Percentiles rank a stretch among this genome's conserved stretches.
Conservation (phyloP, 2,113 vertebrate genomes). For the Alexandromys fortis region DNA sequence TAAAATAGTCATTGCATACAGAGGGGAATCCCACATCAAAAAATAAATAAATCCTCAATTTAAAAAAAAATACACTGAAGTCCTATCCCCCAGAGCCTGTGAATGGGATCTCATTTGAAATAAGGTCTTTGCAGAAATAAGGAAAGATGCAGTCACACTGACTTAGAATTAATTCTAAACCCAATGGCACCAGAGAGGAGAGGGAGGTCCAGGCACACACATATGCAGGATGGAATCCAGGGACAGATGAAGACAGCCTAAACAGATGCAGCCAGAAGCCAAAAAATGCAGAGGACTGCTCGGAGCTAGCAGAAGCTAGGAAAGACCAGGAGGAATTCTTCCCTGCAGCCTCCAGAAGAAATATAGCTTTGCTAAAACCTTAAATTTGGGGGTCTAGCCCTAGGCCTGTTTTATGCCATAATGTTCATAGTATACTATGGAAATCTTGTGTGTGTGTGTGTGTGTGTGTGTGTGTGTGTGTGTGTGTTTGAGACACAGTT, state of each 20-base stretch:
- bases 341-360: background rate
- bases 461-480: background rate
- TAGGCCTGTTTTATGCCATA: background rate
- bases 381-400: background rate
- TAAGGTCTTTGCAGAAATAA: background rate
- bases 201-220: background rate
- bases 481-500: background rate
- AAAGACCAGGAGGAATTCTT: background rate
- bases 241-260: background rate
- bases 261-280: background rate
- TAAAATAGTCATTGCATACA: too few relatives aligned
- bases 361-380: background rate
- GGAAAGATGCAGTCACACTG: background rate
- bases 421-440: background rate
- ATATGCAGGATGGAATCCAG: background rate
- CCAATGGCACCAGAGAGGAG: background rate
- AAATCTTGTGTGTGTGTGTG: background rate
- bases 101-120: slow-evolving; percentile 15
- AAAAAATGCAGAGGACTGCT: background rate
- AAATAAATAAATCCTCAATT: background rate
- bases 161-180: background rate
- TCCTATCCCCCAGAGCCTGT: background rate
- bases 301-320: background rate
- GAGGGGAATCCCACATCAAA: background rate
- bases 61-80: background rate